These are phyloP conservation scores for Peromyscus melanophrys DNA, from an alignment of 2,797 vertebrate species.

Conservation along the genomic window DNA sequence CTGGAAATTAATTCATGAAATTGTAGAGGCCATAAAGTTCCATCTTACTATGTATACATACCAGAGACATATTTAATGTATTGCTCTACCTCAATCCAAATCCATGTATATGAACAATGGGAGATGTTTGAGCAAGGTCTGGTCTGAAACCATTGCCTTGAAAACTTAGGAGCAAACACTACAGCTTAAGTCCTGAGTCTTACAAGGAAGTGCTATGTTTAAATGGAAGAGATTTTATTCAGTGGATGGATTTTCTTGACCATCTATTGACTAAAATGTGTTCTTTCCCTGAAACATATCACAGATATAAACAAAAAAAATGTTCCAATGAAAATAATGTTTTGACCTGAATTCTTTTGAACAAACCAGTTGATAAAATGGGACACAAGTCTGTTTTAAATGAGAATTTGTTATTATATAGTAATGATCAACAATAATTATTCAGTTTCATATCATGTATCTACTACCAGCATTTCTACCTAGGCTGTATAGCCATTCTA, in stretches of 20 bases:
- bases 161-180: background rate
- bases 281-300: background rate
- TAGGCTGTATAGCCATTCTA: background rate
- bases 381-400: background rate
- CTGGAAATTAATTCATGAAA: background rate
- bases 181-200: background rate
- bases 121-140: background rate
- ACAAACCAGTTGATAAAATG: background rate
- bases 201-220: background rate
- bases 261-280: background rate
- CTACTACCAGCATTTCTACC: background rate
- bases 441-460: constrained; percentile 3
- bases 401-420: background rate
- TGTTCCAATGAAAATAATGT: background rate
- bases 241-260: background rate
- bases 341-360: background rate
- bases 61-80: background rate
- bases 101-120: background rate
- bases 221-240: background rate
- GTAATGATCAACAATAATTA: background rate
- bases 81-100: background rate
- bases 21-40: background rate
- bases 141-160: background rate
- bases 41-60: background rate
- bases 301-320: background rate